Base-by-base conservation (phyloP, 1,140 invertebrate species). In the silkworm (Bombyx mori) region DNA sequence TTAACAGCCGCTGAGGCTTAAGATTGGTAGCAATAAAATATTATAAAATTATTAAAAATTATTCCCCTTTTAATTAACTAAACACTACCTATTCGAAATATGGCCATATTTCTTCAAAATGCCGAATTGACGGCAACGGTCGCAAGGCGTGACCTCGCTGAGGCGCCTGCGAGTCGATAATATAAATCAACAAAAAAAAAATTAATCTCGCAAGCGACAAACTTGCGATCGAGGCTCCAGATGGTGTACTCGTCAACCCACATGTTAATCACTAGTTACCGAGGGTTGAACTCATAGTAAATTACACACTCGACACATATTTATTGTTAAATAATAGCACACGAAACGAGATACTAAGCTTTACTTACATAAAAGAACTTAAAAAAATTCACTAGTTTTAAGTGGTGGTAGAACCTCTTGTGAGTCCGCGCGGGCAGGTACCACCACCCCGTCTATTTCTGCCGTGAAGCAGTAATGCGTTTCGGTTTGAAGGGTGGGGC, bases 171-270 rank as follows among this genome's bases (percentile, higher is more conserved):
- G 58, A 69, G 73, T 59, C 72, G 69, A 73, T 73, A 60, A 69
- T 68, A 79, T 77, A 78, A 83, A 82, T 83, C 76, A 79, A 65
- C 66, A 60, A 74, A 73, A 79, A 84, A 84, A 77, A 76, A 71
- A 18, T 18, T 18, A 69, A 76, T 83, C 77, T 79, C 65, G 74
- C 75, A 79, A 71, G 67, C 77, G 60, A 60, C 49, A 52, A 56
- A 54, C 56, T 49, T 49, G n/a, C 7, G 22, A n/a, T 12, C 22
- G 10, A 48, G 43, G 12, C 3, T 49, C 58, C 58, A 63, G 52
- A 65, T 65, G 62, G 56, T 46, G 56, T 8, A 18, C 35, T 35
- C 51, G 26, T 35, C 26, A 8, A 42, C 35, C 6, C 51, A 52
- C 10, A 22, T 52, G 26, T n/a, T 5, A 35, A 35, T 35, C 2